A percentile compares a stretch with the other conserved stretches of the same genome.
Conservation (phyloP, 2,797 vertebrate species). For the Austrolebias charrua region DNA sequence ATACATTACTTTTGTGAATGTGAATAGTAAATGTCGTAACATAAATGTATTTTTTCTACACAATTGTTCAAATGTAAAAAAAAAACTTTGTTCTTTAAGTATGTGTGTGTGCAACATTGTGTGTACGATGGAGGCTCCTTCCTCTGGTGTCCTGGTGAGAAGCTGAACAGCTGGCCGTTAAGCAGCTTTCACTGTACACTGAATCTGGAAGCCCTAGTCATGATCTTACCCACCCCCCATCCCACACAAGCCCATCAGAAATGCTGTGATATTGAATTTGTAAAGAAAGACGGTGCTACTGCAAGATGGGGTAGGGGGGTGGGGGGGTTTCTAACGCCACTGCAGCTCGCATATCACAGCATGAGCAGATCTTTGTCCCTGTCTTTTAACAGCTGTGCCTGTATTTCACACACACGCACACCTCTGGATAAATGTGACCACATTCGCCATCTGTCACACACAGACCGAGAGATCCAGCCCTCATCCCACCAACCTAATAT, state of each 20-base stretch:
- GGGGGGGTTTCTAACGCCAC: conserved; percentile 3
- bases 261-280: conserved; percentile 23
- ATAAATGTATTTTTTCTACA: neutral
- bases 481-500: conserved; percentile 82
- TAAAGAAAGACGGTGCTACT: conserved; percentile 16
- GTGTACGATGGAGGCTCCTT: conserved; percentile 50
- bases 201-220: conserved; percentile 59
- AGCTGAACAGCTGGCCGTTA: conserved; percentile 81
- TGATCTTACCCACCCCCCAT: conserved; percentile 61
- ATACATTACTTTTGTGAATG: neutral
- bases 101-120: conserved; percentile 7
- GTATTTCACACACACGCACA: conserved; percentile 35
- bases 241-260: conserved; percentile 21
- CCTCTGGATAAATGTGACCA: conserved; percentile 73
- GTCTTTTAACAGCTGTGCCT: conserved; percentile 32
- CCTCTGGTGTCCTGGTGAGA: conserved; percentile 65
- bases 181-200: conserved; percentile 77
- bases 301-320: neutral
- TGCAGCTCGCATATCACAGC: conserved; percentile 40
- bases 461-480: conserved; percentile 71
- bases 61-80: neutral
- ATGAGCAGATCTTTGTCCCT: conserved; percentile 39
- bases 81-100: no score
- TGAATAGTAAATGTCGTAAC: neutral
- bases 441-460: conserved; percentile 80